Percentiles rank a stretch among this genome's conserved stretches.
phyloP scores from a whole-genome alignment of 2,113 vertebrate species.

The Caloenas nicobarica region DNA sequence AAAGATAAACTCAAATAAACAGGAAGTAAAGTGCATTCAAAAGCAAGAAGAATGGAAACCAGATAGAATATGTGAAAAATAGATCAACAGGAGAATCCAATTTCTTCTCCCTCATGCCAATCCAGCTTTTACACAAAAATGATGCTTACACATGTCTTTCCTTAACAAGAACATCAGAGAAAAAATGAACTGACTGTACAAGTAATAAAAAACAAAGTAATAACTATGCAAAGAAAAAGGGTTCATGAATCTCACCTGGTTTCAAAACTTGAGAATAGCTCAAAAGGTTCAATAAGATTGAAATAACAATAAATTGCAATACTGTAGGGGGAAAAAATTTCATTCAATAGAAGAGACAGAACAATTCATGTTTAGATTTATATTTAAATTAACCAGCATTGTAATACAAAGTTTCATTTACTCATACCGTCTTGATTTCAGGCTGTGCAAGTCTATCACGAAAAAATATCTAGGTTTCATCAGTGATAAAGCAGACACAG shows the following conservation, averaged over 20 bases:
- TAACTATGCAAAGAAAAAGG: background rate
- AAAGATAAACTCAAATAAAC: background rate
- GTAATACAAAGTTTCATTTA: background rate
- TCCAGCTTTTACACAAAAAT: background rate
- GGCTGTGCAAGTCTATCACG: background rate
- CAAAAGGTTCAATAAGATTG: background rate
- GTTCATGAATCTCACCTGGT: background rate
- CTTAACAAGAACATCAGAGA: background rate
- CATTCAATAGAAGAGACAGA: background rate
- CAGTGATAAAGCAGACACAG: background rate
- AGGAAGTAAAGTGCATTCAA: background rate
- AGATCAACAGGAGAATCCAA: background rate
- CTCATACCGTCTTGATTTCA: background rate
- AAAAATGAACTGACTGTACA: background rate
- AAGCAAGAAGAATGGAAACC: background rate
- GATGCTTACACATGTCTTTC: background rate
- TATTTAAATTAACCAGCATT: slow-evolving; percentile 7
- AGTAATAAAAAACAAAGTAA: background rate
- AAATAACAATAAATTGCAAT: background rate
- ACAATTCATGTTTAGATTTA: slow-evolving; percentile 20
- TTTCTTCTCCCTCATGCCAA: background rate
- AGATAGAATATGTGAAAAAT: background rate
- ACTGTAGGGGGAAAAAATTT: background rate
- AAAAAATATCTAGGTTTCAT: background rate
- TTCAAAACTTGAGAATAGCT: slow-evolving; percentile 11